Evolutionary conservation across 2,888 invertebrate species (phyloP).

Genomic region (Mystacides longicornis): DNA sequence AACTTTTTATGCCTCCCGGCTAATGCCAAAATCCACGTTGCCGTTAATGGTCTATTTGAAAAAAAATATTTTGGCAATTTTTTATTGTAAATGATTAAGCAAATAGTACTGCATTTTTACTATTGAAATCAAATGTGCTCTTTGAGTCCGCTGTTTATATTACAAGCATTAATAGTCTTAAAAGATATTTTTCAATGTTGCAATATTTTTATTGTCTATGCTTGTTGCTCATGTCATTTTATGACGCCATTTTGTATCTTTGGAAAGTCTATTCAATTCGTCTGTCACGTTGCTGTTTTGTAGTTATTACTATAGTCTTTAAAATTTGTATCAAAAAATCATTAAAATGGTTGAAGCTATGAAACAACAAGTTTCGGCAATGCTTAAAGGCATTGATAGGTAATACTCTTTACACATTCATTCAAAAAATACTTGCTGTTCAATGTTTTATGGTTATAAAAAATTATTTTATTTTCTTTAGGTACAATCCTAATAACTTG

Average conservation of each 20-base stretch:
- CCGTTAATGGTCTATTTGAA: no score
- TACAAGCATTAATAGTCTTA: no score
- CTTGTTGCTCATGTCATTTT: no score
- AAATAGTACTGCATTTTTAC: not conserved
- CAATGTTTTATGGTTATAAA: not conserved
- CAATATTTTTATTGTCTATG: not conserved
- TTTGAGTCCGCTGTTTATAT: no score
- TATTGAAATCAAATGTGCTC: not conserved
- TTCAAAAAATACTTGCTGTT: not conserved
- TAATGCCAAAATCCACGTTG: no score
- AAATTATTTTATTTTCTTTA: constrained; percentile 32
- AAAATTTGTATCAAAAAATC: not conserved
- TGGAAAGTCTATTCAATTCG: no score
- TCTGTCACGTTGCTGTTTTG: not conserved
- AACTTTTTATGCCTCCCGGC: no score
- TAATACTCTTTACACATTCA: constrained; percentile 36
- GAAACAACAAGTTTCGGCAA: constrained; percentile 77
- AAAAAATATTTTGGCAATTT: no score
- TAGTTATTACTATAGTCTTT: not conserved
- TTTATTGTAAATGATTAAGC: not conserved
- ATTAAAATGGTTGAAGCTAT: constrained; percentile 68
- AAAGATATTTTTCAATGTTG: no score
- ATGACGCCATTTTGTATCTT: not conserved
- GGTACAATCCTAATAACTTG: constrained; percentile 95
- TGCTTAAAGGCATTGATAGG: constrained; percentile 91